Conservation (phyloP, 2,113 vertebrate species). For the Cyanistes caeruleus region DNA sequence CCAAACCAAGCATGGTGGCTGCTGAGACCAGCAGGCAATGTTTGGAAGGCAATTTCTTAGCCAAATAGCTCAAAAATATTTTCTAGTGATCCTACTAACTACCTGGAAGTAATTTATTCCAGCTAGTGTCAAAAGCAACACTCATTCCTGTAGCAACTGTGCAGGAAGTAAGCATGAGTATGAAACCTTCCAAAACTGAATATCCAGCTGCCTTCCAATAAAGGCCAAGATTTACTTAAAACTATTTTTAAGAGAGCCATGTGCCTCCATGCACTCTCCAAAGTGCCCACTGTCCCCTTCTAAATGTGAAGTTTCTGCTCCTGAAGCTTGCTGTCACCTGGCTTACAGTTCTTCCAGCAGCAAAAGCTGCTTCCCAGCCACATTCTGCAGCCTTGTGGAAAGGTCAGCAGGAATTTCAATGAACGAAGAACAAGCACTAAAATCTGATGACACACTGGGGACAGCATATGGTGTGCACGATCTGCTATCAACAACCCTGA, state of each 20-base stretch:
- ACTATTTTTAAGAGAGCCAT: background rate
- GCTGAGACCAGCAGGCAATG: background rate
- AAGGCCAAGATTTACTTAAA: background rate
- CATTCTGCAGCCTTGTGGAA: constrained; percentile 41
- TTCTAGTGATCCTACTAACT: background rate
- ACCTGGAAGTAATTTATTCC: background rate
- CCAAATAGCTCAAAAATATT: background rate
- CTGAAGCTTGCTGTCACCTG: constrained; percentile 58
- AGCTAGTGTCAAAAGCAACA: background rate
- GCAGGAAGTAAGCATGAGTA: background rate
- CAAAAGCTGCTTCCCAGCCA: constrained; percentile 56
- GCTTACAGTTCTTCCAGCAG: constrained; percentile 9
- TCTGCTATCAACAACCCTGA: background rate
- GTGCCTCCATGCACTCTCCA: background rate
- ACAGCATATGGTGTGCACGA: background rate
- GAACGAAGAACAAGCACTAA: constrained; percentile 23
- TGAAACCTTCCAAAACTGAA: background rate
- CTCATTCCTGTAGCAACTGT: background rate
- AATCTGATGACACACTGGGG: background rate
- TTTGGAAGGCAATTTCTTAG: background rate
- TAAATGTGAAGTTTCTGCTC: constrained; percentile 26
- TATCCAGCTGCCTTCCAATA: background rate
- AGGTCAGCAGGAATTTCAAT: constrained; percentile 52
- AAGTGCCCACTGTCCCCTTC: background rate
- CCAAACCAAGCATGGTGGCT: background rate